Percentiles rank a stretch among this genome's conserved stretches.
phyloP scores from a whole-genome alignment of 2,888 invertebrate species.

The Ferrisia virgata region DNA sequence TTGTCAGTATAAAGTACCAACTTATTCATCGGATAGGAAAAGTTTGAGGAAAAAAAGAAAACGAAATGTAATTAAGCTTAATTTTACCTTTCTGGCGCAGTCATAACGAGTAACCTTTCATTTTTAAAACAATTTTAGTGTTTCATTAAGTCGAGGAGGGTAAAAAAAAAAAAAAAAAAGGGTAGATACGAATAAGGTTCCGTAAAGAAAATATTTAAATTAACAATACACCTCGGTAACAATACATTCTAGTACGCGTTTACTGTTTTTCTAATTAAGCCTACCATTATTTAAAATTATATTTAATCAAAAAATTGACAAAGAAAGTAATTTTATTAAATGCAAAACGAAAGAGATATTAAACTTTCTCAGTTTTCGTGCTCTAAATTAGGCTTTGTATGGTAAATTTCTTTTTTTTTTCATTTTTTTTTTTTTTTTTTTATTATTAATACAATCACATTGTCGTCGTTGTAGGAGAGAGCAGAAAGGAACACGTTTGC shows the following conservation, averaged over 20 bases:
- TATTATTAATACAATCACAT: not conserved
- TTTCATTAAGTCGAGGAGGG: not conserved
- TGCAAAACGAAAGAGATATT: conserved; percentile 14
- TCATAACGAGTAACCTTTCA: not conserved
- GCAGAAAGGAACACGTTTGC: not conserved
- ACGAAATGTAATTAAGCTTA: not conserved
- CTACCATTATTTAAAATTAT: conserved; percentile 2
- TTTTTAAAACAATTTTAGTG: not conserved
- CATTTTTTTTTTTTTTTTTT: not conserved
- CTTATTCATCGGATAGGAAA: not conserved
- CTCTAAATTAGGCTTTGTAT: not conserved
- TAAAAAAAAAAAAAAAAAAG: not conserved
- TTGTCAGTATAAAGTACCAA: not conserved
- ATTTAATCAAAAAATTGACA: conserved; percentile 25
- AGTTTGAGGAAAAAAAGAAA: not conserved
- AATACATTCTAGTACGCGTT: not conserved
- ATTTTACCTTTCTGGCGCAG: conserved; percentile 2
- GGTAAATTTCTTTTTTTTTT: not conserved
- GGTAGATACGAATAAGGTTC: not conserved
- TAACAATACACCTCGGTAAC: conserved; percentile 20
- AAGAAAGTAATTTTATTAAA: conserved; percentile 24
- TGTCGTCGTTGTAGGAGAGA: no score
- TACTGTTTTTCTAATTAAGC: conserved; percentile 25
- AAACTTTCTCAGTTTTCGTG: not conserved
- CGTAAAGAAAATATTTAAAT: conserved; percentile 25